Percentiles rank a stretch among this genome's conserved stretches.
phyloP scores from a whole-genome alignment of 2,888 invertebrate species.

The Globia sparganii region DNA sequence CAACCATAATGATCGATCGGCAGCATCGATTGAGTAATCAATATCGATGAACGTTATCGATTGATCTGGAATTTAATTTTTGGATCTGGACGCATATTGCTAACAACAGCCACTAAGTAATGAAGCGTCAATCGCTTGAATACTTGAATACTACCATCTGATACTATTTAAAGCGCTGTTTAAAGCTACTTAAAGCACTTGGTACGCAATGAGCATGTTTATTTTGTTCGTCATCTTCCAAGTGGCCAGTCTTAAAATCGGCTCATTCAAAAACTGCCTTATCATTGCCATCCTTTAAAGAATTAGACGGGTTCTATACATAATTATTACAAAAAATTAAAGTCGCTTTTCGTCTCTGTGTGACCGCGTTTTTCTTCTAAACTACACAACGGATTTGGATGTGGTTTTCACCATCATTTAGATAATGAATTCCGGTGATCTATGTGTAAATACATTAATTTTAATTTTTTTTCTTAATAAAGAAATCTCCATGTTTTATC shows the following conservation, averaged over 20 bases:
- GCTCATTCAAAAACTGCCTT: constrained; percentile 12
- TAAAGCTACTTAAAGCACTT: constrained; percentile 20
- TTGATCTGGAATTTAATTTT: constrained; percentile 4
- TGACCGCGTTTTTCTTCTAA: too few species aligned
- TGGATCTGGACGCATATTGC: background rate
- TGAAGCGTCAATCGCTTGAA: constrained; percentile 26
- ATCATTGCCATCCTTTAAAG: constrained; percentile 26
- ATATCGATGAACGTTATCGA: constrained; percentile 37
- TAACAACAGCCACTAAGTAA: background rate
- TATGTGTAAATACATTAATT: too few species aligned
- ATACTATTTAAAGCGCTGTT: constrained; percentile 17
- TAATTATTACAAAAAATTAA: too few species aligned
- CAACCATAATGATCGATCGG: background rate
- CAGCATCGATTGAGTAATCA: constrained; percentile 15
- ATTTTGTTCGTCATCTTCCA: constrained; percentile 11
- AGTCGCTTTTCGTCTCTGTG: too few species aligned
- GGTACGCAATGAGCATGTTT: constrained; percentile 16
- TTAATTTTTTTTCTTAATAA: too few species aligned
- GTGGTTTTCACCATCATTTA: too few species aligned
- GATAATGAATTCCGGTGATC: too few species aligned
- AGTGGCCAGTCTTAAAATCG: background rate
- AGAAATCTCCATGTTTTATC: too few species aligned
- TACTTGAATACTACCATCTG: constrained; percentile 17
- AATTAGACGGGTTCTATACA: background rate
- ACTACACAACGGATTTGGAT: too few species aligned